Conservation (phyloP, 2,113 vertebrate species). For the Cairina moschata region DNA sequence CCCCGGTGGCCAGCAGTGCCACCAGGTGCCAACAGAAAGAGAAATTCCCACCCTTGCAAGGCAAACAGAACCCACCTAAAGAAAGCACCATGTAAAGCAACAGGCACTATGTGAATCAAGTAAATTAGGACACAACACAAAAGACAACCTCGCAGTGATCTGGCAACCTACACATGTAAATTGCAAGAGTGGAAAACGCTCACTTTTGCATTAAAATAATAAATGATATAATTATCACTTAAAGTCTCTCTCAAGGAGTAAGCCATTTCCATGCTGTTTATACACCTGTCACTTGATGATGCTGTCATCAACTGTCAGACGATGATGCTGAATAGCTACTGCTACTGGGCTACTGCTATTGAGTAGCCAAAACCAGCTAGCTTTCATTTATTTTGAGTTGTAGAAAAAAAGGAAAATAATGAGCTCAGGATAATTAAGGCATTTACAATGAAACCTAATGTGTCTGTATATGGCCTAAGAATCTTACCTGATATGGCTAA, state of each 20-base stretch:
- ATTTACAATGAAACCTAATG: not conserved
- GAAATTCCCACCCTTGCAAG: not conserved
- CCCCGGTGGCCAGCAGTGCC: not conserved
- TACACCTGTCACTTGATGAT: slow-evolving; percentile 14
- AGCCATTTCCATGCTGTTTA: not conserved
- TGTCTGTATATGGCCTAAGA: not conserved
- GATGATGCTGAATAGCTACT: not conserved
- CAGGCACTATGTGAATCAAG: not conserved
- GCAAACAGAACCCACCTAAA: not conserved
- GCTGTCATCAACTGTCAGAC: not conserved
- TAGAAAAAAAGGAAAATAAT: not conserved
- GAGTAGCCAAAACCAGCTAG: not conserved
- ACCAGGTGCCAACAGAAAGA: not conserved
- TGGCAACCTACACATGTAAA: not conserved
- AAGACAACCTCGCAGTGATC: not conserved
- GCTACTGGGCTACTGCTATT: not conserved
- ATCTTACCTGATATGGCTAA: not conserved
- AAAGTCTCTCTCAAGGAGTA: not conserved
- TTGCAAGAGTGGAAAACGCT: not conserved
- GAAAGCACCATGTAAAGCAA: not conserved
- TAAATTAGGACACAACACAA: not conserved
- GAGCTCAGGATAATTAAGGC: not conserved
- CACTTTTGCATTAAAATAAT: slow-evolving; percentile 27
- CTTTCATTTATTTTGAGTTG: slow-evolving; percentile 1
- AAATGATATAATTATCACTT: slow-evolving; percentile 10